phyloP scores from a whole-genome alignment of 2,888 invertebrate species.

The Stomorhina lunata region DNA sequence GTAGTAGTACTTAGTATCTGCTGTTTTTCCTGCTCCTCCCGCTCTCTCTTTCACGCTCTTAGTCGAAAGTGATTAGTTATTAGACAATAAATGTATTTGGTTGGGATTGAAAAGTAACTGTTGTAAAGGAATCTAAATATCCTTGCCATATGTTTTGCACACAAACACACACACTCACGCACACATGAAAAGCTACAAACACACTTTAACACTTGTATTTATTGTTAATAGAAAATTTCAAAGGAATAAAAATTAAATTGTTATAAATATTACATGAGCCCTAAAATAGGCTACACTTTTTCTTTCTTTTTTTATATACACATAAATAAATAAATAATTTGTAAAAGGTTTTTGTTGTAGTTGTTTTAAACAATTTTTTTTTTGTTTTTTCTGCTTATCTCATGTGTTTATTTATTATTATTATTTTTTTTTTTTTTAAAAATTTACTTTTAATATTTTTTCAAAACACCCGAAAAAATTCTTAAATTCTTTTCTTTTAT shows the following conservation, averaged over 20 bases:
- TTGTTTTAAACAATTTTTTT: neutral
- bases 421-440: neutral
- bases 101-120: constrained; percentile 35
- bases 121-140: constrained; percentile 6
- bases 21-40: neutral
- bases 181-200: neutral
- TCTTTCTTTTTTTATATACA: neutral
- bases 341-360: neutral
- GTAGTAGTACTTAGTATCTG: too few species aligned
- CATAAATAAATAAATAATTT: neutral
- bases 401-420: neutral
- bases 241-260: neutral
- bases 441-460: constrained; percentile 3
- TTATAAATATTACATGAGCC: constrained; percentile 43
- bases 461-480: neutral
- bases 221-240: neutral
- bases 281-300: constrained; percentile 55
- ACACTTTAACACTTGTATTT: too few species aligned
- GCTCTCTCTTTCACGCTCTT: neutral
- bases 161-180: neutral
- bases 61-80: neutral
- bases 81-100: neutral
- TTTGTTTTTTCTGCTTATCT: neutral
- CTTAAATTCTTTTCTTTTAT: neutral
- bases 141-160: constrained; percentile 35